Evolutionary conservation across 2,888 invertebrate genomes (phyloP).

Genomic region (Heteropelma amictum): DNA sequence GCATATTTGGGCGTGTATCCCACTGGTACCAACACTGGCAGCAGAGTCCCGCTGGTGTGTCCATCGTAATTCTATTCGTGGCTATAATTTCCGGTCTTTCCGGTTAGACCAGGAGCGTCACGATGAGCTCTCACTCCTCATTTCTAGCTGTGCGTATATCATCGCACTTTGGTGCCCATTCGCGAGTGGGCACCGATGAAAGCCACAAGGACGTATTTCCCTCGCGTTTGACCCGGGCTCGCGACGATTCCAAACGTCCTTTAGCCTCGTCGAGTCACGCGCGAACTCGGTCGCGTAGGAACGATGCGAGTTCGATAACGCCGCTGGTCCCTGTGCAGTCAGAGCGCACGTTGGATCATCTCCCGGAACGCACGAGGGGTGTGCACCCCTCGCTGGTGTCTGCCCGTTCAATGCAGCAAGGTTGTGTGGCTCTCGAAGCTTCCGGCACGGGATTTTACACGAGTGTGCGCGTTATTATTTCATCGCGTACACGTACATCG

Average conservation of each 20-base stretch:
- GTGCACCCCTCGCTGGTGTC: too few species aligned
- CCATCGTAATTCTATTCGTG: slow-evolving; percentile 53
- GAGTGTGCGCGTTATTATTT: slow-evolving; percentile 21
- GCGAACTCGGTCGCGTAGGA: slow-evolving; percentile 1
- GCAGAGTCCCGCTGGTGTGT: slow-evolving; percentile 17
- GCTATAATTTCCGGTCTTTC: slow-evolving; percentile 56
- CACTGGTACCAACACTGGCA: neutral
- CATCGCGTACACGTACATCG: slow-evolving; percentile 28
- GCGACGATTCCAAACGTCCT: neutral
- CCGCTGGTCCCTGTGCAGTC: slow-evolving; percentile 30
- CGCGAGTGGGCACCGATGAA: neutral
- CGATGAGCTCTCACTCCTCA: slow-evolving; percentile 29
- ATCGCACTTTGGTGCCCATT: neutral
- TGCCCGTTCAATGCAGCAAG: too few species aligned
- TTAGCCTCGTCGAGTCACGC: neutral
- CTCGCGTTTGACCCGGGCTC: neutral
- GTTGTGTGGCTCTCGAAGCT: slow-evolving; percentile 16
- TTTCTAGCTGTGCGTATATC: neutral
- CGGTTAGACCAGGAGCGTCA: slow-evolving; percentile 44
- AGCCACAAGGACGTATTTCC: neutral
- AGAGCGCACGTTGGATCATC: slow-evolving; percentile 41
- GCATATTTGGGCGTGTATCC: neutral
- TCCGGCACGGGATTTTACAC: slow-evolving; percentile 24
- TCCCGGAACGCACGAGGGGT: slow-evolving; percentile 44
- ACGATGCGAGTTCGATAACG: slow-evolving; percentile 48